phyloP scores from a whole-genome alignment of 2,113 vertebrate species.

The Perccottus glenii region DNA sequence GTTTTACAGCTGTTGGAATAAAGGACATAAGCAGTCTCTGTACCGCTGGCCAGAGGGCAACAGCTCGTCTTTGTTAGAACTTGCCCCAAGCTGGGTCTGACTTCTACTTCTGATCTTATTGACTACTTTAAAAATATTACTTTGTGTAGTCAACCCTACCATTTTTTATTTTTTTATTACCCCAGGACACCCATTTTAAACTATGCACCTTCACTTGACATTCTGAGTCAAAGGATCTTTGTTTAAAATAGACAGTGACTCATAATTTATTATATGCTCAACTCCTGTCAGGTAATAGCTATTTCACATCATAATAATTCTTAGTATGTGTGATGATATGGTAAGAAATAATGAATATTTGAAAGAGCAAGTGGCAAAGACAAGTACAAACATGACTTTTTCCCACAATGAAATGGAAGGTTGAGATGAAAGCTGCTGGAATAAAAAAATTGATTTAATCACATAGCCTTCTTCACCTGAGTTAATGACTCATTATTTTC shows the following conservation, averaged over 20 bases:
- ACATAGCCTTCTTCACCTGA: slow-evolving; percentile 35
- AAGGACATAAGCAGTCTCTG: too few species aligned
- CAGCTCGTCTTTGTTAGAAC: too few species aligned
- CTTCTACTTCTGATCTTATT: too few species aligned
- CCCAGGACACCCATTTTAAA: too few species aligned
- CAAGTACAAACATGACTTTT: neutral
- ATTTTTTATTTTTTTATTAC: too few species aligned
- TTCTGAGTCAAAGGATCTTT: too few species aligned
- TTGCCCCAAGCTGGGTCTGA: too few species aligned
- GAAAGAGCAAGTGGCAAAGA: neutral
- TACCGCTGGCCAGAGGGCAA: too few species aligned
- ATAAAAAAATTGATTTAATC: slow-evolving; percentile 62
- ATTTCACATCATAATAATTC: neutral
- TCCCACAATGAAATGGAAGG: slow-evolving; percentile 4
- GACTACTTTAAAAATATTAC: too few species aligned
- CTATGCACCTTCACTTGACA: too few species aligned
- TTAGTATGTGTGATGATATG: neutral
- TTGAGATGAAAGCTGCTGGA: slow-evolving; percentile 20
- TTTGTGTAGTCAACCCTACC: too few species aligned
- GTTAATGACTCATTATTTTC: slow-evolving; percentile 65
- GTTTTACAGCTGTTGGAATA: too few species aligned
- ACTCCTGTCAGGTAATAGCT: neutral
- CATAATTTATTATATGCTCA: neutral
- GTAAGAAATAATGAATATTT: neutral
- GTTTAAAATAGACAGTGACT: neutral